Evolutionary conservation across 2,113 vertebrate species (phyloP).

Genomic region (Takifugu bimaculatus): DNA sequence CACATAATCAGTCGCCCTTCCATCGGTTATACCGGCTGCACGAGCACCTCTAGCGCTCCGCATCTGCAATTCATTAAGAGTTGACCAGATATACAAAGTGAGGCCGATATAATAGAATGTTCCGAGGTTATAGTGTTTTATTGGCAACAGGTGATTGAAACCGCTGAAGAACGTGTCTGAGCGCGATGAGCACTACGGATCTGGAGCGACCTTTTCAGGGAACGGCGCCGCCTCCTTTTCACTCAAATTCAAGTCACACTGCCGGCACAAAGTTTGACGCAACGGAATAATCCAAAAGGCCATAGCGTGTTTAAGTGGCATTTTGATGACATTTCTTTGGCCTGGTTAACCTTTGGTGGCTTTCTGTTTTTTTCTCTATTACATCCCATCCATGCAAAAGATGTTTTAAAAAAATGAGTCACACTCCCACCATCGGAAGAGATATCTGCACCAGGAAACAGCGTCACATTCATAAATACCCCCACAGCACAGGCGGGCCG

Average conservation of each 20-base stretch:
- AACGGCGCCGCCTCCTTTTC: constrained; percentile 28
- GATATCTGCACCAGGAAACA: constrained; percentile 19
- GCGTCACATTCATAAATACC: constrained; percentile 11
- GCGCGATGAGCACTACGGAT: constrained; percentile 27
- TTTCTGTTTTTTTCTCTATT: constrained; percentile 45
- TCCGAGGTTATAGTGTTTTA: too few species aligned
- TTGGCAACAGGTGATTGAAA: too few species aligned
- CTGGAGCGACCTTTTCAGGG: constrained; percentile 58
- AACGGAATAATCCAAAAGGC: constrained; percentile 70
- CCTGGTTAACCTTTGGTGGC: constrained; percentile 70
- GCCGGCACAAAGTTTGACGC: constrained; percentile 52
- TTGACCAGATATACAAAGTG: too few species aligned
- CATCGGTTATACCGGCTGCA: too few species aligned
- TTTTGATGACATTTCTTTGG: constrained; percentile 77
- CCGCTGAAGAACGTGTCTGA: not conserved
- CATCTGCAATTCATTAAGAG: too few species aligned
- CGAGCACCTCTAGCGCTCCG: too few species aligned
- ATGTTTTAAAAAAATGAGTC: constrained; percentile 34
- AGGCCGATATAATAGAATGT: too few species aligned
- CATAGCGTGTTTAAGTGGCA: constrained; percentile 73
- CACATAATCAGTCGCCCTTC: too few species aligned
- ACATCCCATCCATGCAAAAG: constrained; percentile 54
- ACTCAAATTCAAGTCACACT: constrained; percentile 41
- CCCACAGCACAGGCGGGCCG: constrained; percentile 1
- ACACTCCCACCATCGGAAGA: constrained; percentile 10